Evolutionary conservation across 2,888 invertebrate genomes (phyloP).

Genomic region (Pandemis heparana): DNA sequence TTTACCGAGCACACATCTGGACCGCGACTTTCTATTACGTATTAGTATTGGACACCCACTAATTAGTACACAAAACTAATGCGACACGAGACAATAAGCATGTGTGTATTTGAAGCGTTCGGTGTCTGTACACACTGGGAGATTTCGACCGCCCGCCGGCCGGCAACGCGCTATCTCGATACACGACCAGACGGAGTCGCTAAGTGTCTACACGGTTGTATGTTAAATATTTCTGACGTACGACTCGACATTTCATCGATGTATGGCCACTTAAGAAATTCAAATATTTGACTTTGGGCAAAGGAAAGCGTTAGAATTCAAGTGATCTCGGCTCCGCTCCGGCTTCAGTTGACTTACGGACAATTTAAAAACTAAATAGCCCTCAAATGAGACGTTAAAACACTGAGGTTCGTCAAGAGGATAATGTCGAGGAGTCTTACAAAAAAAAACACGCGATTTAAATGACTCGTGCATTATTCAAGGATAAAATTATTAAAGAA

Average conservation of each 20-base stretch:
- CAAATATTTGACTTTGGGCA: conserved; percentile 84
- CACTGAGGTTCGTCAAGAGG: conserved; percentile 63
- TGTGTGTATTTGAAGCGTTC: conserved; percentile 66
- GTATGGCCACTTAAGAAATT: conserved; percentile 84
- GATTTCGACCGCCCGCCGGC: conserved; percentile 50
- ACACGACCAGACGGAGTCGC: conserved; percentile 59
- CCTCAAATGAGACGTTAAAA: conserved; percentile 79
- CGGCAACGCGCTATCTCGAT: conserved; percentile 61
- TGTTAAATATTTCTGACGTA: conserved; percentile 78
- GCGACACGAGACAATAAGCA: conserved; percentile 74
- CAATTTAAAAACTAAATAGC: conserved; percentile 83
- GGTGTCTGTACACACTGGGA: conserved; percentile 66
- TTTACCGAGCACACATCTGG: conserved; percentile 82
- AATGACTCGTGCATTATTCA: background rate
- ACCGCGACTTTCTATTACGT: conserved; percentile 82
- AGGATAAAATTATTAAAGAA: background rate
- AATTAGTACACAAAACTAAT: conserved; percentile 85
- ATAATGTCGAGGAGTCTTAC: conserved; percentile 56
- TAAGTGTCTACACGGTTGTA: conserved; percentile 71
- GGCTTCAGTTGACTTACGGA: conserved; percentile 80
- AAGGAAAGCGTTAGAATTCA: conserved; percentile 86
- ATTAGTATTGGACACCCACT: conserved; percentile 83
- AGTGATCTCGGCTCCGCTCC: conserved; percentile 80
- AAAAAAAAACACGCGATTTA: background rate
- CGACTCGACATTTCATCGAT: conserved; percentile 78